A percentile compares a stretch with the other conserved stretches of the same genome.
These are phyloP conservation scores for Cassiopea xamachana DNA, from an alignment of 30 jellyfish, hydroid and myxozoan genomes.

Conservation along the genomic window DNA sequence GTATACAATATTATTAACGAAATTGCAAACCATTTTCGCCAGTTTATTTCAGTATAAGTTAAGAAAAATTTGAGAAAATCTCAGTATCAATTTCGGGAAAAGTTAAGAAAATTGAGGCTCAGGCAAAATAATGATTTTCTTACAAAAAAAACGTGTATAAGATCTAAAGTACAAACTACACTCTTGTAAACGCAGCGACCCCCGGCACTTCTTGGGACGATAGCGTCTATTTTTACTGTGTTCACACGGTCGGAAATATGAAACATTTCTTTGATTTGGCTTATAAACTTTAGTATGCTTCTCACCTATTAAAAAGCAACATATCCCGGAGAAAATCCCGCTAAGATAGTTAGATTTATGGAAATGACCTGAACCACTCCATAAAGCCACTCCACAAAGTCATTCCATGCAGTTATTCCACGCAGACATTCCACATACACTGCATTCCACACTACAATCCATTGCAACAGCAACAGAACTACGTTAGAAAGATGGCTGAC, in stretches of 20 bases:
- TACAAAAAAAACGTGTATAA: too few relatives aligned
- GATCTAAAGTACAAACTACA: background rate
- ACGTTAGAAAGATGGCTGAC: too few relatives aligned
- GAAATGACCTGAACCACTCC: background rate
- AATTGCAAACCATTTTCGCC: too few relatives aligned
- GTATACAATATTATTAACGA: too few relatives aligned
- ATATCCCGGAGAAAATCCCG: slow-evolving; percentile 9
- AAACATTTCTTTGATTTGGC: slow-evolving; percentile 16
- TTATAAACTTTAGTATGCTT: background rate
- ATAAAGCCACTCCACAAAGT: background rate
- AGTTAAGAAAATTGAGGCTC: too few relatives aligned
- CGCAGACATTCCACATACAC: too few relatives aligned
- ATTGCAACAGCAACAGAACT: too few relatives aligned
- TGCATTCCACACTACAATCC: too few relatives aligned
- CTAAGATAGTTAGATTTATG: slow-evolving; percentile 6
- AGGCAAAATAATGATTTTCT: too few relatives aligned
- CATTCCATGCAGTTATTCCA: background rate
- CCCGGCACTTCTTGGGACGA: background rate
- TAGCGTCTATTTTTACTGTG: background rate
- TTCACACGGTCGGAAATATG: slow-evolving; percentile 21
- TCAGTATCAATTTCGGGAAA: too few relatives aligned
- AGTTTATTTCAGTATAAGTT: too few relatives aligned
- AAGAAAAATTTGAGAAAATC: too few relatives aligned
- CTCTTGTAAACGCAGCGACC: background rate
- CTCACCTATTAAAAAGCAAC: slow-evolving; percentile 24